Percentiles rank a stretch among this genome's conserved stretches.
Conservation (phyloP, 2,888 invertebrate species). For the Seira sanloemensis region DNA sequence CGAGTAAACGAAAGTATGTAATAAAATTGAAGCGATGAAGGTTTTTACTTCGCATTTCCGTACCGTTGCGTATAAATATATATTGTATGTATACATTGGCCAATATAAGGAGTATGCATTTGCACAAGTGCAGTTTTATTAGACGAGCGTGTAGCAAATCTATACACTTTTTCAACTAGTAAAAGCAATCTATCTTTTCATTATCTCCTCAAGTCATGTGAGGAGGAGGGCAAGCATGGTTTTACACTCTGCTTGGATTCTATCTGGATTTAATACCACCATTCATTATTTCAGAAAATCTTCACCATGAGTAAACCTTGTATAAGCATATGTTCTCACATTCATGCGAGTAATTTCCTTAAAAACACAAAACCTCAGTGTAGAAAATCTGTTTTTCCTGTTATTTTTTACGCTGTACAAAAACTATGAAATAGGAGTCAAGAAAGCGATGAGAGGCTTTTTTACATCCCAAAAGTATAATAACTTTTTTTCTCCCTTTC, state of each 20-base stretch:
- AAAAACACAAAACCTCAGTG: background rate
- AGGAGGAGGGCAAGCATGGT: conserved; percentile 41
- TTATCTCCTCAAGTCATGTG: conserved; percentile 54
- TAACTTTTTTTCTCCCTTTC: background rate
- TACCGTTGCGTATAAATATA: no score
- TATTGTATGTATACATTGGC: no score
- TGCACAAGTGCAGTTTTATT: background rate
- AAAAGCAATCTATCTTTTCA: conserved; percentile 58
- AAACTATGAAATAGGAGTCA: no score
- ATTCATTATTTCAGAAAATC: no score
- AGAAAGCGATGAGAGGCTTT: background rate
- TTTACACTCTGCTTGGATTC: conserved; percentile 51
- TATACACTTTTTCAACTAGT: background rate
- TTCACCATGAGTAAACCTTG: background rate
- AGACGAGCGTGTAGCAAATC: background rate
- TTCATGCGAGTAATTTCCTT: background rate
- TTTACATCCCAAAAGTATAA: background rate
- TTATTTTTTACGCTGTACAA: no score
- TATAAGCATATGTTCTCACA: background rate
- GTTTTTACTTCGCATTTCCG: no score
- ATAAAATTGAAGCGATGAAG: conserved; percentile 46
- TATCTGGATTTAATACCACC: conserved; percentile 36
- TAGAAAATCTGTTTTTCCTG: background rate
- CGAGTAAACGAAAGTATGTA: conserved; percentile 13
- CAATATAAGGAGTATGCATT: background rate